phyloP scores from a whole-genome alignment of 2,888 invertebrate genomes.

The Ectemnius cavifrons region DNA sequence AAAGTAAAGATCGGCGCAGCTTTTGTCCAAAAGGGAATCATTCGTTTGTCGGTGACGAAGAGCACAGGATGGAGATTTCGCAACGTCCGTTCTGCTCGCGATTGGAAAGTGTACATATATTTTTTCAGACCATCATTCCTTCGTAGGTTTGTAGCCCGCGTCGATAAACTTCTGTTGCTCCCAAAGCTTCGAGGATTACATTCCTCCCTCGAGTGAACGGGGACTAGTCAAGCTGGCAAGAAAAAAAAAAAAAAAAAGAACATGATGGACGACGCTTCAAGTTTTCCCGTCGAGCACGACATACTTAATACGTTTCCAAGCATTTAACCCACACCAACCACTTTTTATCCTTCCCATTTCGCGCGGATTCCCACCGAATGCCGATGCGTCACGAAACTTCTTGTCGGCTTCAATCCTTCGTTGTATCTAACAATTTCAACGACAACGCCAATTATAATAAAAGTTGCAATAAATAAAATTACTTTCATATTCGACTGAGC shows the following conservation, averaged over 20 bases:
- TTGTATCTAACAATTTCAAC: no score
- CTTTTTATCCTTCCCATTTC: no score
- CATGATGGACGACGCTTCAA: neutral
- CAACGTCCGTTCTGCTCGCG: slow-evolving; percentile 19
- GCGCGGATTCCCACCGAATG: no score
- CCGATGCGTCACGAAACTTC: no score
- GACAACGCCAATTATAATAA: no score
- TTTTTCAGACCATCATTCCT: slow-evolving; percentile 21
- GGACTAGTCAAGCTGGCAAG: slow-evolving; percentile 1
- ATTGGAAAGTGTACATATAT: slow-evolving; percentile 15
- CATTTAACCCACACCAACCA: no score
- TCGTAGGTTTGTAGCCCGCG: slow-evolving; percentile 16
- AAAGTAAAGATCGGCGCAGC: neutral
- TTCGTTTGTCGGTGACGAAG: neutral
- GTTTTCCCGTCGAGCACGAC: slow-evolving; percentile 1
- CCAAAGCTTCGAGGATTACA: no score
- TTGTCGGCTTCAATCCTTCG: no score
- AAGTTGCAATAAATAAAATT: no score
- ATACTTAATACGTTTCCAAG: neutral
- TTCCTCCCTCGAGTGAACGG: neutral
- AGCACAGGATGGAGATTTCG: slow-evolving; percentile 16
- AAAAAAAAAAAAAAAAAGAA: no score
- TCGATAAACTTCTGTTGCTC: slow-evolving; percentile 28
- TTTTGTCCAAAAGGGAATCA: neutral
- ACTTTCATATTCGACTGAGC: no score